Base-by-base conservation (phyloP, 2,888 invertebrate genomes). In the Drosophila birchii region DNA sequence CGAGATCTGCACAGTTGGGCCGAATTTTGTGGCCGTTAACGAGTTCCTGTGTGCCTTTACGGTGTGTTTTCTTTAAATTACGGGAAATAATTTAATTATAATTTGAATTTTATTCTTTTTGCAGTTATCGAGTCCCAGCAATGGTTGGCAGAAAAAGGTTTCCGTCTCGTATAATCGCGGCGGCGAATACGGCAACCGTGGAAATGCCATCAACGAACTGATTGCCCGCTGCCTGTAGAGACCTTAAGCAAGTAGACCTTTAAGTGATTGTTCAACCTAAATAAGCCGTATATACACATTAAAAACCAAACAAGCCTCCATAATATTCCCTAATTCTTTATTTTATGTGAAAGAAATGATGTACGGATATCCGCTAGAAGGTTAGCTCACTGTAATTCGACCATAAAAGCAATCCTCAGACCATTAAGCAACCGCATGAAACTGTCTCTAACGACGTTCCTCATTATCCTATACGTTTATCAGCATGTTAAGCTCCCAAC, bases 131-230 rank as follows among this genome's bases (percentile, higher is more conserved):
- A 88, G 86, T 79, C 93, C 93, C 0, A 90, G 90, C 16, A 91
- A 92, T 76, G 93, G 92, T 4, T 93, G 92, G 91, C 76, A 91
- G 53, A 92, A 92, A 8, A 92, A 92, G 68, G 91, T 91, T 0
- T 91, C 92, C 3, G 91, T 92, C 2, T 72, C 91, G 3, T 92
- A 80, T 67, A 87, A 90, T 36, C 90, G 91, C 45, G 93, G 93
- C 11, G 93, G 93, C n/a, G 92, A 93, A 75, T 93, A 92, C 72
- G 93, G 93, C 7, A 91, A 92, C 78, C 88, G 93, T 23, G 90
- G 90, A 45, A 81, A 80, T 62, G 88, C 77, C 26, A 91, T 93
- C 36, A 93, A 93, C 77, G 91, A 89, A 2, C 59, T 93, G 29
- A 76, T 93, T 54, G 78, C 86, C 26, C 90, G 91, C 58, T 93